phyloP scores from a whole-genome alignment of 2,888 invertebrate genomes.

The Thera britannica region DNA sequence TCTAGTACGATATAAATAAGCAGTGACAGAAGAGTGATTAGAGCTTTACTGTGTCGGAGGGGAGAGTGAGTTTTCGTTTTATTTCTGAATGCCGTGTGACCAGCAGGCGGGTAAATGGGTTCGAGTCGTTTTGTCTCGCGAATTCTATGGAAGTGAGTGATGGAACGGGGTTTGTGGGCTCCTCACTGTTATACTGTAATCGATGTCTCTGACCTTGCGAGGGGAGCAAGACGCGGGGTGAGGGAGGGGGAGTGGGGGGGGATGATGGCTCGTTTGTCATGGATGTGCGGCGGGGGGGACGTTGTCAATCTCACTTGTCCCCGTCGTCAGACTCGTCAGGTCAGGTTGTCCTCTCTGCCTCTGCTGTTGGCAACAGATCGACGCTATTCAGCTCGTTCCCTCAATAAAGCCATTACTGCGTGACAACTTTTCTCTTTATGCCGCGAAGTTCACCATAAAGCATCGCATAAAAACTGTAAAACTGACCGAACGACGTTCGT shows the following conservation, averaged over 20 bases:
- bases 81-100: conserved; percentile 12
- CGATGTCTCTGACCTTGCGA: conserved; percentile 12
- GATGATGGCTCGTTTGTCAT: conserved; percentile 2
- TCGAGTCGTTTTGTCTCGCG: conserved; percentile 20
- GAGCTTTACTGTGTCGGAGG: conserved; percentile 1
- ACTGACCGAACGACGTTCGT: conserved; percentile 9
- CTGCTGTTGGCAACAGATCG: background rate
- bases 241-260: background rate
- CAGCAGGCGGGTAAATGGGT: conserved; percentile 14
- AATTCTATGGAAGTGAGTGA: conserved; percentile 11
- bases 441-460: conserved; percentile 8
- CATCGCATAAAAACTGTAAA: conserved; percentile 7
- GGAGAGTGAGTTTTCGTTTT: conserved; percentile 21
- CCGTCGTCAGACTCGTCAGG: background rate
- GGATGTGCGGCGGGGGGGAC: background rate
- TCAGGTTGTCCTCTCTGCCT: background rate
- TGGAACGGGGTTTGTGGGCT: conserved; percentile 8
- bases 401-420: conserved; percentile 7
- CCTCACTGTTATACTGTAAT: background rate
- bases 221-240: background rate
- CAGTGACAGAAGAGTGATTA: background rate
- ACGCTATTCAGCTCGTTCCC: conserved; percentile 8
- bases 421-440: conserved; percentile 5
- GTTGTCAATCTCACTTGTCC: conserved; percentile 1
- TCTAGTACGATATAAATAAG: background rate